Evolutionary conservation across 2,888 invertebrate species (phyloP).

Genomic region (Ephialtes manifestator): DNA sequence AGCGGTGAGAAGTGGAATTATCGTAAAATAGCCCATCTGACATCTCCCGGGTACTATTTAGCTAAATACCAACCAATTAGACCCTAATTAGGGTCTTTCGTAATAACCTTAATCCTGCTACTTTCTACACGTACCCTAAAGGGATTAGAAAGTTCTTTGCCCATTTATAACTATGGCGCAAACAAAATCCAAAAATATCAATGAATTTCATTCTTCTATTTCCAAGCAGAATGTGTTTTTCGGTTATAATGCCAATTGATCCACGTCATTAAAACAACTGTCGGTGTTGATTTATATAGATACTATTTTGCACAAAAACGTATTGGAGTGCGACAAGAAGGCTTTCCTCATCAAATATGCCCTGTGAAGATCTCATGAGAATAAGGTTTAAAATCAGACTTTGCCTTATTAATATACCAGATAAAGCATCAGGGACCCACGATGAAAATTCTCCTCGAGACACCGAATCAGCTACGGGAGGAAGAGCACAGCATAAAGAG

Average conservation of each 20-base stretch:
- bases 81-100: background rate
- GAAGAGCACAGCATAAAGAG: background rate
- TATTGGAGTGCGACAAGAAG: background rate
- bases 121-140: background rate
- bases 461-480: background rate
- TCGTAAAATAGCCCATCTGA: background rate
- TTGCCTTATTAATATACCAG: slow-evolving; percentile 21
- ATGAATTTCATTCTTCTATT: no score
- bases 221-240: no score
- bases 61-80: background rate
- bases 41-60: background rate
- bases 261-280: no score
- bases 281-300: no score
- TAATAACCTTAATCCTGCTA: background rate
- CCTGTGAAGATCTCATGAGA: background rate
- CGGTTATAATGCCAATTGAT: no score
- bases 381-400: background rate
- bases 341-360: background rate
- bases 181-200: no score
- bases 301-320: no score
- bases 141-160: background rate
- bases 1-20: background rate
- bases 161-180: background rate
- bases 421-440: background rate
- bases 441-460: background rate